Evolutionary conservation across 2,888 invertebrate genomes (phyloP), one percentile per base, ranked within the genome.

Genomic region (Pristionchus japonicus): DNA sequence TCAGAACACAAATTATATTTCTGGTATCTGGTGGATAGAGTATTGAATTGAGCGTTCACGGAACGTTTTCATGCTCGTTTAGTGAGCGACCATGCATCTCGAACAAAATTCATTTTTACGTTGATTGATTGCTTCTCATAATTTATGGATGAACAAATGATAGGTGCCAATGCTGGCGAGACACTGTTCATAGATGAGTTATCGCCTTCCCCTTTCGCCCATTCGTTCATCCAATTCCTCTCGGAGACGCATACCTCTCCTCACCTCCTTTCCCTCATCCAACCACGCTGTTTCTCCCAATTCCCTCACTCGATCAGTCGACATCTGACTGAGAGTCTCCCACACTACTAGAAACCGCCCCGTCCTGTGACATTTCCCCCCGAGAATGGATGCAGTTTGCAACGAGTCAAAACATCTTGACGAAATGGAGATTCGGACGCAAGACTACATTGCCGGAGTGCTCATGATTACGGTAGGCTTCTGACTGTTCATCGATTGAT

Each of bases 381-480:
- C n/a, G n/a, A n/a, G 9, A 31, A 31, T 64, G 31, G 34, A 64
- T 64, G 70, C 34, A 70, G 1, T 34, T 70, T 70, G 70, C 70
- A 70, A 37, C 37, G 31, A 70, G 7, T 40, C 37, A 70, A 34
- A 70, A 37, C 70, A 70, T 70, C 6, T 23, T n/a, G 31, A 40
- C n/a, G 40, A 31, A 83, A 83, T 83, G 85, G 85, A 85, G 20
- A 34, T 40, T 40, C 61, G 85, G 0, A 85, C 61, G 40, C 40
- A 85, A 85, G 85, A 85, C 43, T 64, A 20, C 40, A 40, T 85
- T 40, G 85, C 85, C 1, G 85, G 61, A 43, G 31, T 20, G 20
- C 43, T 43, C 43, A 85, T 85, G 85, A 61, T 85, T 27, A 85
- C 43, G 37, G 85, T 85, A 64, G 1, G 85, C 4, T 23, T 2